A percentile compares a stretch with the other conserved stretches of the same genome.
These are phyloP conservation scores for Alviniconcha strummeri DNA, from an alignment of 2,888 invertebrate species.

Conservation along the genomic window DNA sequence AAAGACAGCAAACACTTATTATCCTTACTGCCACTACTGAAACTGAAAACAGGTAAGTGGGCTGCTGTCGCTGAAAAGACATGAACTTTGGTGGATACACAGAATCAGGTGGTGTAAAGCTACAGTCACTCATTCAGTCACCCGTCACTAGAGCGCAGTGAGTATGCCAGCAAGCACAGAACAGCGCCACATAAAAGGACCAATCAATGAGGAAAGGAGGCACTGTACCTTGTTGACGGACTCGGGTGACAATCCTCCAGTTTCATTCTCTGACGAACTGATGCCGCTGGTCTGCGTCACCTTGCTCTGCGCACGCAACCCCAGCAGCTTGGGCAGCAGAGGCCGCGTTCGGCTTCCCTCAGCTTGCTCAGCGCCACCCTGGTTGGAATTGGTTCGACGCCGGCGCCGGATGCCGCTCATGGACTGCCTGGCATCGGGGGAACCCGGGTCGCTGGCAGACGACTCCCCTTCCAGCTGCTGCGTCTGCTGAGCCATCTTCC, in stretches of 20 bases:
- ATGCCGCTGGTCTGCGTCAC: constrained; percentile 28
- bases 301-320: constrained; percentile 32
- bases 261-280: constrained; percentile 45
- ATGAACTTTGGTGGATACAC: no score
- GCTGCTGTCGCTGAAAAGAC: no score
- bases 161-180: no score
- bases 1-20: no score
- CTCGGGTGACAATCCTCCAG: constrained; percentile 36
- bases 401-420: constrained; percentile 20
- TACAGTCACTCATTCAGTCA: no score
- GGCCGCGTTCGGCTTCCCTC: constrained; percentile 5
- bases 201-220: background rate
- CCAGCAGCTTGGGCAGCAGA: constrained; percentile 31
- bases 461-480: constrained; percentile 29
- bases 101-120: no score
- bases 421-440: constrained; percentile 20
- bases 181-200: background rate
- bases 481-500: constrained; percentile 27
- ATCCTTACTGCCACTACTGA: no score
- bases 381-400: constrained; percentile 31
- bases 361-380: background rate
- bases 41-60: no score
- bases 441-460: constrained; percentile 28
- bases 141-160: no score
- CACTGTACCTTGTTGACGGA: constrained; percentile 39